Conservation (phyloP, 2,797 vertebrate species). For the Epinephelus coioides region DNA sequence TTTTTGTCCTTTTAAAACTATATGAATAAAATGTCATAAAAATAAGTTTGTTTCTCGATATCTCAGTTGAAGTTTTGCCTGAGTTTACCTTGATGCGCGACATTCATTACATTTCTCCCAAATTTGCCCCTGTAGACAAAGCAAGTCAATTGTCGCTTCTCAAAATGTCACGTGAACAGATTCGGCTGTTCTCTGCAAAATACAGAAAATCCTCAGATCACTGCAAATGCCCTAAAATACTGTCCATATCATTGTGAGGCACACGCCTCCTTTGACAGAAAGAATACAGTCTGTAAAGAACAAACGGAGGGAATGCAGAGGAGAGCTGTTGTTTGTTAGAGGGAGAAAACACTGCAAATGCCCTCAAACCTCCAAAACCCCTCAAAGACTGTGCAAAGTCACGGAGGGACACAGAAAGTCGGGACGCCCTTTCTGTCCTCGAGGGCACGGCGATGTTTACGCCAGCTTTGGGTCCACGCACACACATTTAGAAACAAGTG, state of each 20-base stretch:
- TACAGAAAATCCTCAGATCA: constrained; percentile 52
- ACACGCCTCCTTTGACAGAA: constrained; percentile 18
- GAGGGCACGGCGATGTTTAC: constrained; percentile 1
- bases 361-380: constrained; percentile 38
- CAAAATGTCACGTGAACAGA: constrained; percentile 48
- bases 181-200: constrained; percentile 23
- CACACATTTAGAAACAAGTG: constrained; percentile 21
- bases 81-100: constrained; percentile 77
- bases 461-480: constrained; percentile 27
- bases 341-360: constrained; percentile 23
- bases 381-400: constrained; percentile 38
- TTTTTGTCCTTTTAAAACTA: constrained; percentile 25
- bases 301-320: constrained; percentile 50
- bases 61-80: constrained; percentile 75
- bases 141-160: constrained; percentile 22
- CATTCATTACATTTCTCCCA: constrained; percentile 56
- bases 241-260: constrained; percentile 53
- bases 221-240: constrained; percentile 79
- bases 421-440: constrained; percentile 17
- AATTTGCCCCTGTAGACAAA: not conserved
- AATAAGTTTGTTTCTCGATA: constrained; percentile 48
- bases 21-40: constrained; percentile 59
- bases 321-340: constrained; percentile 45
- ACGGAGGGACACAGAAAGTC: not conserved
- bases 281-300: constrained; percentile 33